Evolutionary conservation across 2,797 vertebrate species (phyloP), one percentile per base, ranked within the genome.

Genomic region (Propithecus perrieri): DNA sequence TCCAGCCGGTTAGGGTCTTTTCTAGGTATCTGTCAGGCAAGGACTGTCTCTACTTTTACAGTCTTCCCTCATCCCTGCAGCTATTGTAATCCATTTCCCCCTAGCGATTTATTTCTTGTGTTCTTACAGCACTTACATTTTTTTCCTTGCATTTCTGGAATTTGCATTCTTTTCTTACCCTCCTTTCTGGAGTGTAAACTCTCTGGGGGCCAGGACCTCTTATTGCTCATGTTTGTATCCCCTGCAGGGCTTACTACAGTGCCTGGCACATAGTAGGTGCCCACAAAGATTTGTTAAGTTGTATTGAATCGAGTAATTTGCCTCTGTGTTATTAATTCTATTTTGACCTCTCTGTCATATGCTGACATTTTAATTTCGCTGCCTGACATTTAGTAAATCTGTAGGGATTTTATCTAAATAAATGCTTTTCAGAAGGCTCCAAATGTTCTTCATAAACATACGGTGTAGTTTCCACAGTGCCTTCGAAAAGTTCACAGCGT

Each of bases 351-450:
- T 97, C 46, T 98, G 97, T 96, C 97, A 96, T 96, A 92, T 92
- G 79, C 63, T 98, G 98, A 98, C 98, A 98, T 99, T 99, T 98
- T 98, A 98, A 98, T 98, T 98, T 98, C 91, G 88, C 93, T 97
- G 95, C 79, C 94, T 99, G 98, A 98, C 98, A 99, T 98, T 98
- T 98, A 98, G 85, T 90, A 98, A 98, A 98, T 96, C 97, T 96
- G 96, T 96, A 96, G 96, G 72, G 97, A 85, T 97, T 95, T 97
- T 96, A 97, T 92, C 97, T 96, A 97, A 98, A 14, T 81, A 94
- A 98, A 98, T 94, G 76, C 97, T 96, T 96, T 88, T 96, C 97
- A 74, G 93, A 97, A 95, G 95, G 53, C 26, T 85, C 84, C 93
- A 92, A 91, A 86, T 96, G 95, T 92, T 97, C 53, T 94, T 96